phyloP scores from a whole-genome alignment of 2,888 invertebrate species.

The Quadroppia sp. region DNA sequence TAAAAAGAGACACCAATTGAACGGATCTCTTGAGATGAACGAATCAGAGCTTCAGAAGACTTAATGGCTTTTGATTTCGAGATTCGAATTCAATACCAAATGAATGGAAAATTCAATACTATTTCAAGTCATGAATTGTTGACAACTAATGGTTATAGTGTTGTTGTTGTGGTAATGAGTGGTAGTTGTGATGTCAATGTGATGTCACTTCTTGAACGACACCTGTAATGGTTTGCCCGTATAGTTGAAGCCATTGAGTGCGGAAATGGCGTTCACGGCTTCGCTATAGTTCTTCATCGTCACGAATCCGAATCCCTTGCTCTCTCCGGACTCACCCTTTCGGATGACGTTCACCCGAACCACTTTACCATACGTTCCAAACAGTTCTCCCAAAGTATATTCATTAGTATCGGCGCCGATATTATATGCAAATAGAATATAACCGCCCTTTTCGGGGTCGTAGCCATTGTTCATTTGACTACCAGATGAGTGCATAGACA shows the following conservation, averaged over 20 bases:
- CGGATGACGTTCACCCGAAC: conserved; percentile 53
- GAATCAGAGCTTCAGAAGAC: neutral
- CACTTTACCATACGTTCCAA: conserved; percentile 54
- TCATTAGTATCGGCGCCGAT: conserved; percentile 54
- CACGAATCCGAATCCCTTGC: conserved; percentile 55
- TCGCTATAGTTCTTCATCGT: conserved; percentile 54
- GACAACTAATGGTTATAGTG: neutral
- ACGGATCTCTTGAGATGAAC: neutral
- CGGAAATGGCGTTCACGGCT: conserved; percentile 53
- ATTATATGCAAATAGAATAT: conserved; percentile 54
- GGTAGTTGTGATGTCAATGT: neutral
- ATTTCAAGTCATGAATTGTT: neutral
- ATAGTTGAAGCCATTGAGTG: conserved; percentile 52
- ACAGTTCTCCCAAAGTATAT: conserved; percentile 52
- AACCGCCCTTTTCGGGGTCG: conserved; percentile 47
- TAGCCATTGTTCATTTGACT: conserved; percentile 9
- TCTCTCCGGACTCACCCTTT: conserved; percentile 51
- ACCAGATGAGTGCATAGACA: neutral
- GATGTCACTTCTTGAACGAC: conserved; percentile 50
- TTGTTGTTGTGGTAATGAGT: neutral
- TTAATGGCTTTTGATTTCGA: neutral
- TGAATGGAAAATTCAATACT: conserved; percentile 11
- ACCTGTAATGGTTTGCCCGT: conserved; percentile 53
- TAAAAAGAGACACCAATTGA: neutral
- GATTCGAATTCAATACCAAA: neutral